Percentiles rank a stretch among this genome's conserved stretches.
Evolutionary conservation across 2,113 vertebrate species (phyloP).

Genomic region (Cephalophus harveyi): DNA sequence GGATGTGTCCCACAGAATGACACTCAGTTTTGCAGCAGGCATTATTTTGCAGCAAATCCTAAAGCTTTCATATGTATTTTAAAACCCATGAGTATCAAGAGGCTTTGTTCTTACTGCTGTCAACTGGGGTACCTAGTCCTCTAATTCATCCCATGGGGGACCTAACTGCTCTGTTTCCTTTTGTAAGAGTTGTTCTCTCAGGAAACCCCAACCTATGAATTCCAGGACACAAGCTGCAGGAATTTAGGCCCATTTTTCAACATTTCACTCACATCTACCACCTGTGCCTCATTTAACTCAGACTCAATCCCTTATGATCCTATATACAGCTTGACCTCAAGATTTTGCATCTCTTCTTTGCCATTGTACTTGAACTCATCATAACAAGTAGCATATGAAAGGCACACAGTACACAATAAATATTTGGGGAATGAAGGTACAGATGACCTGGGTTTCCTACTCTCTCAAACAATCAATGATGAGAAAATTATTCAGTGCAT

Average conservation of each 20-base stretch:
- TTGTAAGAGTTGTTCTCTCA: neutral
- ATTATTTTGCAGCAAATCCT: neutral
- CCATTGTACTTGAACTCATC: neutral
- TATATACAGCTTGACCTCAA: neutral
- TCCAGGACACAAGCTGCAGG: neutral
- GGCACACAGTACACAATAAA: neutral
- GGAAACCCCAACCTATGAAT: accelerated
- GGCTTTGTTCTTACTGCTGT: neutral
- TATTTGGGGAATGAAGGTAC: neutral
- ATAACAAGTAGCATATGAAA: neutral
- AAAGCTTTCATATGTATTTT: neutral
- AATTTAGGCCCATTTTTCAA: neutral
- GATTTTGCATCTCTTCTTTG: neutral
- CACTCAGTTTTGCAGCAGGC: neutral
- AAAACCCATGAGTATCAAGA: neutral
- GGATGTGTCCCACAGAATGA: neutral
- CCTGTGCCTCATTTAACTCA: neutral
- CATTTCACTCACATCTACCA: neutral
- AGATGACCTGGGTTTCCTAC: neutral
- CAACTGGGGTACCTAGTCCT: neutral
- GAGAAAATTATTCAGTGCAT: neutral
- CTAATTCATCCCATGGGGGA: neutral
- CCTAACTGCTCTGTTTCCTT: neutral
- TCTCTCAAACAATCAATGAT: neutral
- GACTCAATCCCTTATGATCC: neutral